Conservation (phyloP, 2,888 invertebrate genomes). For the Thecophora atra region DNA sequence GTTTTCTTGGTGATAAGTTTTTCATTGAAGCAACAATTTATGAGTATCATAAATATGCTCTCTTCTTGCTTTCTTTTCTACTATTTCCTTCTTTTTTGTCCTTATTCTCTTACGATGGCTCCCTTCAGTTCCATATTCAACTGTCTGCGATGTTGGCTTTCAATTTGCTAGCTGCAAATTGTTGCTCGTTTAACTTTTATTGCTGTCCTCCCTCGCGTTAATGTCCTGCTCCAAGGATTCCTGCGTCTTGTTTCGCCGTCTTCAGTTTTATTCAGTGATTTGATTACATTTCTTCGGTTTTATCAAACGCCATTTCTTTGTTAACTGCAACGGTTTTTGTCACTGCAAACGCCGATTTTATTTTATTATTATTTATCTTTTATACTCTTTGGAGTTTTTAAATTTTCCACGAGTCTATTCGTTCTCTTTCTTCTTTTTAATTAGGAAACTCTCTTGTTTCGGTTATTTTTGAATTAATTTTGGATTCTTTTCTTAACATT, state of each 20-base stretch:
- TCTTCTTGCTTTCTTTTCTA: too few species aligned
- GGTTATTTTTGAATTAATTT: neutral
- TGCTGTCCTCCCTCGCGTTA: neutral
- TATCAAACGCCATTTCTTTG: neutral
- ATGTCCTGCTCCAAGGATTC: neutral
- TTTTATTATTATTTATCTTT: neutral
- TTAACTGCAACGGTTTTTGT: constrained; percentile 4
- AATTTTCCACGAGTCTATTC: neutral
- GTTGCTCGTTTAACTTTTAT: constrained; percentile 20
- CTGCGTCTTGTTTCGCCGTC: constrained; percentile 1
- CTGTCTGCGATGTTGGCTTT: neutral
- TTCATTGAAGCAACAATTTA: too few species aligned
- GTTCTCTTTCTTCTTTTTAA: neutral
- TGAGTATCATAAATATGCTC: too few species aligned
- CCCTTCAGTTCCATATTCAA: too few species aligned
- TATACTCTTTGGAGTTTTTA: neutral
- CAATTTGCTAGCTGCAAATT: neutral
- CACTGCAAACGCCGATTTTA: too few species aligned
- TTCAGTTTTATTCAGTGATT: constrained; percentile 17
- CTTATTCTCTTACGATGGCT: too few species aligned
- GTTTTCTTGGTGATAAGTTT: too few species aligned
- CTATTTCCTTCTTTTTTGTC: too few species aligned
- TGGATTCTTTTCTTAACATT: too few species aligned
- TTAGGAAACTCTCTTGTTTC: neutral
- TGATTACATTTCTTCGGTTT: constrained; percentile 10